Evolutionary conservation across 1,140 invertebrate species (phyloP).

Genomic region (Drosophila subobscura): DNA sequence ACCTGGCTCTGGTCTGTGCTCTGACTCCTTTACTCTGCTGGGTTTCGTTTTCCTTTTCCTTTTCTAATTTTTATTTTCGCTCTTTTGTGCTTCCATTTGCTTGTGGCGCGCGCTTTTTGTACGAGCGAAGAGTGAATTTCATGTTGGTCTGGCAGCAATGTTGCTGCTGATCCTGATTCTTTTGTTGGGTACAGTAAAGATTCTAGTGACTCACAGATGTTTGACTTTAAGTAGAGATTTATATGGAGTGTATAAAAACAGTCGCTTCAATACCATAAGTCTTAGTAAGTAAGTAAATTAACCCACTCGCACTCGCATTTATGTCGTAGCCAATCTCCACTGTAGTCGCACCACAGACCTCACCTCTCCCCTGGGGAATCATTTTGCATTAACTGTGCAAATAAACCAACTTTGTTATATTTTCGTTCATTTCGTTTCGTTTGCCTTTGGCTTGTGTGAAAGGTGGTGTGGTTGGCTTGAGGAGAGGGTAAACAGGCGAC

Average conservation of each 20-base stretch:
- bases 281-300: too few relatives aligned
- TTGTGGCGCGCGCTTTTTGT: slow-evolving; percentile 46
- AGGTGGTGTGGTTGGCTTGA: neutral
- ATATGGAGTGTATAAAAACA: too few relatives aligned
- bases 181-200: too few relatives aligned
- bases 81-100: slow-evolving; percentile 49
- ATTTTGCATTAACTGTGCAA: slow-evolving; percentile 81
- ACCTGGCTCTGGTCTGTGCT: neutral
- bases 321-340: slow-evolving; percentile 6
- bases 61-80: slow-evolving; percentile 43
- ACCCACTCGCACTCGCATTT: too few relatives aligned
- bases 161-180: neutral
- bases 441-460: slow-evolving; percentile 59
- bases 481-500: neutral
- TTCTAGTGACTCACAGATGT: too few relatives aligned
- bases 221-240: too few relatives aligned
- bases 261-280: too few relatives aligned
- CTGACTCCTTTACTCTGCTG: slow-evolving; percentile 2
- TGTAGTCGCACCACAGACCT: slow-evolving; percentile 32
- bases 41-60: slow-evolving; percentile 43
- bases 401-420: slow-evolving; percentile 82
- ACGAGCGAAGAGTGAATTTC: slow-evolving; percentile 5
- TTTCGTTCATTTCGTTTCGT: slow-evolving; percentile 79
- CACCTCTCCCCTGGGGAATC: slow-evolving; percentile 66
- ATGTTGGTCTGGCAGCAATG: neutral